Percentiles rank a stretch among this genome's conserved stretches.
These are phyloP conservation scores for Diacarnus erythraeanus DNA, from an alignment of 37 sponge, comb jelly and placozoan species.

Conservation along the genomic window DNA sequence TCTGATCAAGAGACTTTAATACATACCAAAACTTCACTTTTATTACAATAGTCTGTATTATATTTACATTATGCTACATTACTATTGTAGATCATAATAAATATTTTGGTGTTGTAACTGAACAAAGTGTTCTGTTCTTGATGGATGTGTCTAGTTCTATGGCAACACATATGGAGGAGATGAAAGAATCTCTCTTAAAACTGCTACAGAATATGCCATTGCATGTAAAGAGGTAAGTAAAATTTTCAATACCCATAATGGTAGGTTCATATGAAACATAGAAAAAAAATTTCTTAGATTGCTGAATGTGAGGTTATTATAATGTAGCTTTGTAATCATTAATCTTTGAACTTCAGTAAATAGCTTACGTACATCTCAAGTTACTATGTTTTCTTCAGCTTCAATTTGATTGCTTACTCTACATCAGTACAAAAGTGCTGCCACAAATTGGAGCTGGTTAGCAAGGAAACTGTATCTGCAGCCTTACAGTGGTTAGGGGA, in stretches of 20 bases:
- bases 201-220: conserved; percentile 9
- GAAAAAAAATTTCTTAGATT: too few relatives aligned
- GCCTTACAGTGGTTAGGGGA: conserved; percentile 22
- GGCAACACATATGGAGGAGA: neutral
- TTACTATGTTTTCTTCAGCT: too few relatives aligned
- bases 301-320: too few relatives aligned
- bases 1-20: too few relatives aligned
- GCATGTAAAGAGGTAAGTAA: conserved; percentile 22
- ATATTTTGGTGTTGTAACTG: conserved; percentile 26
- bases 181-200: conserved; percentile 3
- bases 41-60: neutral
- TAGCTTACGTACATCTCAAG: too few relatives aligned
- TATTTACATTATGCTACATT: neutral
- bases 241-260: too few relatives aligned
- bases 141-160: conserved; percentile 52
- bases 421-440: conserved; percentile 14
- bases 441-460: neutral
- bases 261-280: too few relatives aligned
- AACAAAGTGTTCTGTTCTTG: conserved; percentile 28
- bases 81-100: conserved; percentile 3
- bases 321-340: too few relatives aligned
- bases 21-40: too few relatives aligned
- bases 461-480: neutral
- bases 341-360: too few relatives aligned
- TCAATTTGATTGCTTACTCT: conserved; percentile 40